A percentile compares a stretch with the other conserved stretches of the same genome.
These are phyloP conservation scores for Sebastes aleutianus DNA, from an alignment of 2,797 vertebrate species.

Conservation along the genomic window DNA sequence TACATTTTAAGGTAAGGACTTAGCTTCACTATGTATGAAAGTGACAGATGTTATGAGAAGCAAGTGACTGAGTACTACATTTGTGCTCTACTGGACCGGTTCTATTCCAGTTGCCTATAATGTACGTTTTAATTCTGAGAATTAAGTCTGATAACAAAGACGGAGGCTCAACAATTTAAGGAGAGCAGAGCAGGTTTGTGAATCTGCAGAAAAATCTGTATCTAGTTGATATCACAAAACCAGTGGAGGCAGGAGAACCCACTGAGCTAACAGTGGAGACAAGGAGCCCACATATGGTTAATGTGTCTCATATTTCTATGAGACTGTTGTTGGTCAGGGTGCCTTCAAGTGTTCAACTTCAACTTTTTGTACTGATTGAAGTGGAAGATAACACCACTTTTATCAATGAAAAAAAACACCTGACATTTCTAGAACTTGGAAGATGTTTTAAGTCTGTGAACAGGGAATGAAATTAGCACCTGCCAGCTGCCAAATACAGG, in stretches of 20 bases:
- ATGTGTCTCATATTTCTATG: not conserved
- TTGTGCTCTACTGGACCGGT: not conserved
- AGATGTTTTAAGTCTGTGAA: not conserved
- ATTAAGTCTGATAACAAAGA: not conserved
- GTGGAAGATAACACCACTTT: not conserved
- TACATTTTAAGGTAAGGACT: not conserved
- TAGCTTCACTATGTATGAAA: not conserved
- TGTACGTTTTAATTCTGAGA: not conserved
- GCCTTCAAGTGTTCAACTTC: not conserved
- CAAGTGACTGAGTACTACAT: not conserved
- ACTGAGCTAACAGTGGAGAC: not conserved
- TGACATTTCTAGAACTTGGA: not conserved
- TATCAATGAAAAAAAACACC: not conserved
- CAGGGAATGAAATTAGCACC: no score
- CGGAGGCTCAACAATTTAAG: not conserved
- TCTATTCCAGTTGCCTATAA: not conserved
- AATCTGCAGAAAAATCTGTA: not conserved
- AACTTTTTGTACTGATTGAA: not conserved
- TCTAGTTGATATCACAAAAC: not conserved
- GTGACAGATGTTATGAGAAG: not conserved
- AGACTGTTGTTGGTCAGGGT: not conserved
- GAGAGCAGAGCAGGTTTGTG: not conserved
- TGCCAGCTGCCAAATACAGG: not conserved
- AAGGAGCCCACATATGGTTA: not conserved
- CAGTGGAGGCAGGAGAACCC: not conserved